Evolutionary conservation across 2,797 vertebrate genomes (phyloP).

Genomic region (Megaceryle alcyon): DNA sequence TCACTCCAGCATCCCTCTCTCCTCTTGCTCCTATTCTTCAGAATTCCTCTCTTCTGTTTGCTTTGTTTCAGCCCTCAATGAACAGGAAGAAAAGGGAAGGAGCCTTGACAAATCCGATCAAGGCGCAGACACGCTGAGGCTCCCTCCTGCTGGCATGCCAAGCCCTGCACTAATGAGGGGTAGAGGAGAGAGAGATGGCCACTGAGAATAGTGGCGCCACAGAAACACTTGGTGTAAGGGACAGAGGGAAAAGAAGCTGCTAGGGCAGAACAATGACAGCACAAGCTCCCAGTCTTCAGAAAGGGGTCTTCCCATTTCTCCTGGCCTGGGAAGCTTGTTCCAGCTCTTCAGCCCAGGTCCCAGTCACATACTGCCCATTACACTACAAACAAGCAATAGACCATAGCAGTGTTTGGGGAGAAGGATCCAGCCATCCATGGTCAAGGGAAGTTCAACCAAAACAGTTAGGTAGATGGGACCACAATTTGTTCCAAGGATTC

Average conservation of each 20-base stretch:
- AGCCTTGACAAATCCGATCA: conserved; percentile 77
- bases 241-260: not conserved
- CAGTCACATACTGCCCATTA: not conserved
- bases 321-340: not conserved
- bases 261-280: not conserved
- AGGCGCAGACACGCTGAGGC: conserved; percentile 44
- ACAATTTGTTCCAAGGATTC: not conserved
- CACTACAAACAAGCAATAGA: not conserved
- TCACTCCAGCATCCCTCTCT: conserved; percentile 24
- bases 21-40: conserved; percentile 40
- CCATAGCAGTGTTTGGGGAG: not conserved
- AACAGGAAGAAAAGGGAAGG: conserved; percentile 69
- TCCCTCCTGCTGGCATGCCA: conserved; percentile 64
- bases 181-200: not conserved
- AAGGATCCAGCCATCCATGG: not conserved
- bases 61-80: conserved; percentile 76
- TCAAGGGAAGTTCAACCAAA: not conserved
- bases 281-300: not conserved
- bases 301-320: not conserved
- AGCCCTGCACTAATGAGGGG: conserved; percentile 69
- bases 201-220: conserved; percentile 11
- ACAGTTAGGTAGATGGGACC: not conserved
- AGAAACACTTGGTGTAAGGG: not conserved
- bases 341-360: not conserved
- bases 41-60: conserved; percentile 63